These are phyloP conservation scores for Neoitamus cyanurus DNA, from an alignment of 2,888 invertebrate genomes.

Conservation along the genomic window DNA sequence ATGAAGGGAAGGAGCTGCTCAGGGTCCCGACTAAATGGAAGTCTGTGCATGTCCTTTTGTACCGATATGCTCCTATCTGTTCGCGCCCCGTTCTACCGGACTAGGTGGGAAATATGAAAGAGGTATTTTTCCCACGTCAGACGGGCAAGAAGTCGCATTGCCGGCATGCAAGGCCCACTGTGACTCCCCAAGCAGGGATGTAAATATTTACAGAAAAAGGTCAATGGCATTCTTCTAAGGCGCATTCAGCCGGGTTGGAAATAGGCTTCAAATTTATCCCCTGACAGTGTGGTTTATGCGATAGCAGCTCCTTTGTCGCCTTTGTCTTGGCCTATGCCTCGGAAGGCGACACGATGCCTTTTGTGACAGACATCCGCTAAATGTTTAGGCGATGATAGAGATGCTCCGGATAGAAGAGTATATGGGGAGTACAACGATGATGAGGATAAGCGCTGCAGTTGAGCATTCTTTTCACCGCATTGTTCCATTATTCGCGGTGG, in stretches of 20 bases:
- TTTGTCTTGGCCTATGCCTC: slow-evolving; percentile 33
- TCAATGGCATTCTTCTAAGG: slow-evolving; percentile 50
- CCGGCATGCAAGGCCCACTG: background rate
- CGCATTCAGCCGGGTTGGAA: slow-evolving; percentile 13
- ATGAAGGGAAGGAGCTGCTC: slow-evolving; percentile 39
- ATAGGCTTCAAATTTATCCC: slow-evolving; percentile 39
- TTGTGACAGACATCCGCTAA: slow-evolving; percentile 47
- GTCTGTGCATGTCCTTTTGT: slow-evolving; percentile 45
- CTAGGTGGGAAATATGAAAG: slow-evolving; percentile 25
- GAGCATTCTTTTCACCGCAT: slow-evolving; percentile 47
- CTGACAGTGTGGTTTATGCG: slow-evolving; percentile 12
- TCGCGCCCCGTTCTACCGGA: background rate
- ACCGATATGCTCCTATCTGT: slow-evolving; percentile 28
- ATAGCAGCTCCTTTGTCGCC: slow-evolving; percentile 1
- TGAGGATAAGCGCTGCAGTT: slow-evolving; percentile 49
- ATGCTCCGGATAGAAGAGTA: slow-evolving; percentile 27
- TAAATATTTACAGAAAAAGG: slow-evolving; percentile 52
- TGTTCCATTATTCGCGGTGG: slow-evolving; percentile 13
- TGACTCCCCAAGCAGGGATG: slow-evolving; percentile 14
- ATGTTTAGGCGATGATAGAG: slow-evolving; percentile 27
- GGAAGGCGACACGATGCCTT: slow-evolving; percentile 27
- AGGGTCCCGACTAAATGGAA: background rate
- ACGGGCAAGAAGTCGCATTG: slow-evolving; percentile 40
- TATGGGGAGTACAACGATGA: background rate
- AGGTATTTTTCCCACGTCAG: slow-evolving; percentile 47